Base-by-base conservation (phyloP, 2,797 vertebrate species). In the Propithecus deckenii region DNA sequence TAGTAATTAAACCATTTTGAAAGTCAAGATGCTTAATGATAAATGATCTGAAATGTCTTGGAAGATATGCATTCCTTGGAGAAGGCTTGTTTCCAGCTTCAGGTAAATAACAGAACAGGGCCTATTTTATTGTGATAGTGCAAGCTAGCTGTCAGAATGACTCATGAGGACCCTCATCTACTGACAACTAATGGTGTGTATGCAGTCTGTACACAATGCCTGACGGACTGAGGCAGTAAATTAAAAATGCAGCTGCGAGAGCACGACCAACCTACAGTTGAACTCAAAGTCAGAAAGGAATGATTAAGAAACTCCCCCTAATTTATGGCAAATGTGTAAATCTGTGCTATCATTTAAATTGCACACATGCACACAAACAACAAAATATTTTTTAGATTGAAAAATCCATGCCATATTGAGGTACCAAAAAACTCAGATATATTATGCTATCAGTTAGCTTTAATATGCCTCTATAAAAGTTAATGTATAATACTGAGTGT, bases 231-330 rank as follows among this genome's bases (percentile, higher is more conserved):
- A 98, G 98, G 98, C 98, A 98, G 98, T 98, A 98, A 99, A 99
- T 99, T 99, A 99, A 98, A 99, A 99, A 99, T 98, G 98, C 97
- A 98, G 98, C 43, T 9, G 94, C 97, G 98, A 99, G 97, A 97
- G 95, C 98, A 97, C 83, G 96, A 97, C 97, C 98, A 93, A 98
- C 61, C 98, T 98, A 91, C 96, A 97, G 97, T 2, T 95, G 79
- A 99, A 99, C 98, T 98, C 99, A 98, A 97, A 99, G 98, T 98
- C 99, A 99, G 99, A 99, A 99, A 72, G 59, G 41, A 99, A 99
- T 99, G 98, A 98, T 98, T 98, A 98, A 98, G 98, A 94, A 94
- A 85, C 25, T 87, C 76, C 55, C 43, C 55, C 96, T 97, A 87
- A 93, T 85, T 86, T 87, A 92, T 30, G 57, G 79, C 81, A 86